These are phyloP conservation scores for Thamnophis sirtalis DNA, from an alignment of 2,113 vertebrate genomes.

Conservation along the genomic window DNA sequence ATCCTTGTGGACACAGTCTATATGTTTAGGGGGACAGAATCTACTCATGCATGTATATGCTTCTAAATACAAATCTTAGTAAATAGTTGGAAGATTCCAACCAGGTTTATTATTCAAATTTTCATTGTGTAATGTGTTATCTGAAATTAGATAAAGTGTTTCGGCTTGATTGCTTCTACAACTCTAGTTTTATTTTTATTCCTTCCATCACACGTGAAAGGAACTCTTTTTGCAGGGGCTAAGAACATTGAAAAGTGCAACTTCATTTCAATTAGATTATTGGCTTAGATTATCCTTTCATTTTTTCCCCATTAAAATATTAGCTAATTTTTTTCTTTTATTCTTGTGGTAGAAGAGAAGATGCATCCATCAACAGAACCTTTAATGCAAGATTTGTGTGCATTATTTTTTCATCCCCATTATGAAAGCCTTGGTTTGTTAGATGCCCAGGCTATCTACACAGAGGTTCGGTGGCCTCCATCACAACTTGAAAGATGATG, in stretches of 20 bases:
- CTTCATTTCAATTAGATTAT: neutral
- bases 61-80: neutral
- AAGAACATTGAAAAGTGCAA: neutral
- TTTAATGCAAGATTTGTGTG: neutral
- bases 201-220: neutral
- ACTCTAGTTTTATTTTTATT: neutral
- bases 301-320: neutral
- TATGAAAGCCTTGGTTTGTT: neutral
- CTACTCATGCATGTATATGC: neutral
- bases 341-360: neutral
- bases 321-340: neutral
- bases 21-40: neutral
- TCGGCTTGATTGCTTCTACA: neutral
- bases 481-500: neutral
- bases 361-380: neutral
- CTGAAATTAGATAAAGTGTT: neutral
- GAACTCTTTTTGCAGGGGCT: neutral
- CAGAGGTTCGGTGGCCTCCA: neutral
- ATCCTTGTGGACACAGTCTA: neutral
- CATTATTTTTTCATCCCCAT: neutral
- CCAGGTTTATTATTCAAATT: neutral
- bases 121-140: neutral
- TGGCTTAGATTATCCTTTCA: neutral
- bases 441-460: neutral
- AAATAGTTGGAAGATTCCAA: neutral